Conservation (phyloP, 2,797 vertebrate species). For the Fistularia commersonii region DNA sequence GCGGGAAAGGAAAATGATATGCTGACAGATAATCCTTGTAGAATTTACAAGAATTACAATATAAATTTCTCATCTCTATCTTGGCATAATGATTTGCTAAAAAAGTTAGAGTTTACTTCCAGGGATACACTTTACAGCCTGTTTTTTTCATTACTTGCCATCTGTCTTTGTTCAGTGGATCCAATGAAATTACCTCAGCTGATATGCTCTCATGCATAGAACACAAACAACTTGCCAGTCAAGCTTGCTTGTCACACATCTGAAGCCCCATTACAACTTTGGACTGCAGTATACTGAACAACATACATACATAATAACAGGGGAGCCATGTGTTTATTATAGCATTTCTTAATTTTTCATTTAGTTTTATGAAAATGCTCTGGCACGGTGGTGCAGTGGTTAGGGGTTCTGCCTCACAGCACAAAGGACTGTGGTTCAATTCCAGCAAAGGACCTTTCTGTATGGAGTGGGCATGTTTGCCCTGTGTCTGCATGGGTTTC, state of each 20-base stretch:
- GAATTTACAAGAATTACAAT: constrained; percentile 16
- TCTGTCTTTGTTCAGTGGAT: constrained; percentile 12
- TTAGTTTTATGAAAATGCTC: too few species aligned
- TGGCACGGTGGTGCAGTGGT: too few species aligned
- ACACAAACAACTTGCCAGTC: neutral
- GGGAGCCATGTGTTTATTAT: too few species aligned
- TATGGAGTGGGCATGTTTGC: too few species aligned
- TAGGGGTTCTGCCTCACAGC: too few species aligned
- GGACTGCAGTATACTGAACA: neutral
- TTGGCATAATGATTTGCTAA: constrained; percentile 2
- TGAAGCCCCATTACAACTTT: neutral
- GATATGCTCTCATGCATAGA: neutral
- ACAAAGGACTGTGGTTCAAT: too few species aligned
- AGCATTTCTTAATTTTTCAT: too few species aligned
- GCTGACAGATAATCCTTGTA: constrained; percentile 3
- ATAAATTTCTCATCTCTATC: neutral
- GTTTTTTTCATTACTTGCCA: constrained; percentile 11
- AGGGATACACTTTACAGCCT: constrained; percentile 1
- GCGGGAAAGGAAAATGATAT: neutral
- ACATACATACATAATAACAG: too few species aligned
- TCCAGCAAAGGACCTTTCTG: too few species aligned
- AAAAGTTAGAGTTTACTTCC: neutral
- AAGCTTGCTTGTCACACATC: constrained; percentile 6
- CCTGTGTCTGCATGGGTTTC: too few species aligned
- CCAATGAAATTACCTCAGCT: constrained; percentile 7